Evolutionary conservation across 2,888 invertebrate genomes (phyloP).

Genomic region (Eulithis testata): DNA sequence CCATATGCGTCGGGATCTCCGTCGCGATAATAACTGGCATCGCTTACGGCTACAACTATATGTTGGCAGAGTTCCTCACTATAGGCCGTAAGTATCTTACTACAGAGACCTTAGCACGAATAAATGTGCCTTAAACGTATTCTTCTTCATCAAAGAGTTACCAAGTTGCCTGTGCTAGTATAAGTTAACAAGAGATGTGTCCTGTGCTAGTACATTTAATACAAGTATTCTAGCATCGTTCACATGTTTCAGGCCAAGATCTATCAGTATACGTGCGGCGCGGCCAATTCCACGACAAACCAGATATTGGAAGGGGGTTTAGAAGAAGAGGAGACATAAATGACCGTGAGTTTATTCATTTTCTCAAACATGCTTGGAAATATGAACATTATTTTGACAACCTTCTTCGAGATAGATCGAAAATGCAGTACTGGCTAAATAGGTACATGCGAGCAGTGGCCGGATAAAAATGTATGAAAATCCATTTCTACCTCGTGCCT

Average conservation of each 20-base stretch:
- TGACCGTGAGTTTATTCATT: conserved; percentile 41
- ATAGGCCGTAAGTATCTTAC: conserved; percentile 52
- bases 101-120: not conserved
- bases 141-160: too few relatives aligned
- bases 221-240: not conserved
- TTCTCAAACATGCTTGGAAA: too few relatives aligned
- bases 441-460: too few relatives aligned
- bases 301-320: conserved; percentile 38
- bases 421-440: too few relatives aligned
- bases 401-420: too few relatives aligned
- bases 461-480: too few relatives aligned
- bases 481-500: too few relatives aligned
- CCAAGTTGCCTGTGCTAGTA: too few relatives aligned
- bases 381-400: too few relatives aligned
- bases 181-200: too few relatives aligned
- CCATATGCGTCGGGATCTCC: conserved; percentile 54
- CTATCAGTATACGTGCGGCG: conserved; percentile 64
- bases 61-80: conserved; percentile 64
- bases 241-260: conserved; percentile 52
- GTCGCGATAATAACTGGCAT: conserved; percentile 61
- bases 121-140: too few relatives aligned
- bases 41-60: conserved; percentile 76
- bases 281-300: conserved; percentile 61
- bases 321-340: conserved; percentile 44
- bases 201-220: too few relatives aligned